phyloP scores from a whole-genome alignment of 2,888 invertebrate species.

The Trichogramma dendrolimi region DNA sequence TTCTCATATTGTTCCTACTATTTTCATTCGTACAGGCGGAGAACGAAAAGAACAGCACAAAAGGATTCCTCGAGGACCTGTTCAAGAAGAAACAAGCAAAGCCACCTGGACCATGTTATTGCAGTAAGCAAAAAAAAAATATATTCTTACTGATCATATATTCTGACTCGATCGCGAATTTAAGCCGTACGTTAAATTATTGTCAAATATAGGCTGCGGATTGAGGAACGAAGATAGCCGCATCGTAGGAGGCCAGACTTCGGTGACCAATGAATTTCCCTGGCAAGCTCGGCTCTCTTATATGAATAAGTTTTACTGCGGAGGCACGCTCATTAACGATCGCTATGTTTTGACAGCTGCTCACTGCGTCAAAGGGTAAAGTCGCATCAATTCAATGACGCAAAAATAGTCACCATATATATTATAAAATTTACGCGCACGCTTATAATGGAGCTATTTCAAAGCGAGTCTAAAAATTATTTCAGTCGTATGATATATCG shows the following conservation, averaged over 20 bases:
- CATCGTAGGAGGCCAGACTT: conserved; percentile 76
- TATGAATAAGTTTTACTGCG: conserved; percentile 85
- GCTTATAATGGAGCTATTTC: too few species aligned
- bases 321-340: conserved; percentile 83
- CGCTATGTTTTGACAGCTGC: conserved; percentile 83
- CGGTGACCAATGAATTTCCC: conserved; percentile 76
- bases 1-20: too few species aligned
- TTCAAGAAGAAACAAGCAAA: not conserved
- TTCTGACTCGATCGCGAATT: not conserved
- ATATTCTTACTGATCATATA: not conserved
- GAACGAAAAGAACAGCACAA: conserved; percentile 13
- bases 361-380: conserved; percentile 84
- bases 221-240: conserved; percentile 76
- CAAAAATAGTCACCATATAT: too few species aligned
- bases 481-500: not conserved
- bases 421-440: too few species aligned
- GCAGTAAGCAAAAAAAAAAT: conserved; percentile 10
- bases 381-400: too few species aligned
- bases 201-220: conserved; percentile 65
- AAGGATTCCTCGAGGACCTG: conserved; percentile 8
- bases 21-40: not conserved
- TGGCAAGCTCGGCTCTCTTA: conserved; percentile 86
- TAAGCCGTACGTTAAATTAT: not conserved
- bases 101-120: conserved; percentile 11
- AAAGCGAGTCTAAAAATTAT: too few species aligned